Evolutionary conservation across 2,888 invertebrate genomes (phyloP), one percentile per base, ranked within the genome.

Genomic region (Chironomus riparius): DNA sequence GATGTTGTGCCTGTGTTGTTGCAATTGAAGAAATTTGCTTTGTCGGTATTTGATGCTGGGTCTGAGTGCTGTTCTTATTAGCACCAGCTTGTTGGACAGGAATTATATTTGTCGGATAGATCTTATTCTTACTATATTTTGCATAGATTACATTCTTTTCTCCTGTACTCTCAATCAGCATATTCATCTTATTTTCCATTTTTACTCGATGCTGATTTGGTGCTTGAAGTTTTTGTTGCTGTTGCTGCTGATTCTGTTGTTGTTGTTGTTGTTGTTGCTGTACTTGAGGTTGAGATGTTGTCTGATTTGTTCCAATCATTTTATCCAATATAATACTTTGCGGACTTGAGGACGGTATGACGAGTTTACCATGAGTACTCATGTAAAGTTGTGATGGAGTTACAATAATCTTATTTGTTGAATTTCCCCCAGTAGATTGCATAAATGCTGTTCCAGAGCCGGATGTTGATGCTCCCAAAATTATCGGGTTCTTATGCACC

Each of bases 121-220:
- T 47, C 47, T 77, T 72, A 15, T 72, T 72, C 47, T 72, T 72
- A 10, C 28, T 61, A 21, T 72, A 72, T 61, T 72, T 76, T n/a
- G 71, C 70, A 77, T 83, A 84, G 18, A 84, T 79, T 12, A 84
- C 83, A 3, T 83, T 82, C 76, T 83, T 84, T 65, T 81, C 78
- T 50, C 79, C 79, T 69, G 56, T 13, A 24, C 50, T 72, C 72
- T 78, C 79, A 56, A 77, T 77, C 21, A 78, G 74, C 79, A 79
- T 78, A 69, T 78, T 79, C n/a, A 78, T 61, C 3, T 77, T 73
- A 70, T 78, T 77, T 15, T 77, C 77, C 10, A 77, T 68, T 80
- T 77, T 80, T 77, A 77, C 79, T 78, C 73, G 77, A 75, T 70
- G 77, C 68, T 69, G 79, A 61, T 72, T 50, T 22, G 77, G 70